phyloP scores from a whole-genome alignment of 2,888 invertebrate genomes.

The Terebella lapidaria region DNA sequence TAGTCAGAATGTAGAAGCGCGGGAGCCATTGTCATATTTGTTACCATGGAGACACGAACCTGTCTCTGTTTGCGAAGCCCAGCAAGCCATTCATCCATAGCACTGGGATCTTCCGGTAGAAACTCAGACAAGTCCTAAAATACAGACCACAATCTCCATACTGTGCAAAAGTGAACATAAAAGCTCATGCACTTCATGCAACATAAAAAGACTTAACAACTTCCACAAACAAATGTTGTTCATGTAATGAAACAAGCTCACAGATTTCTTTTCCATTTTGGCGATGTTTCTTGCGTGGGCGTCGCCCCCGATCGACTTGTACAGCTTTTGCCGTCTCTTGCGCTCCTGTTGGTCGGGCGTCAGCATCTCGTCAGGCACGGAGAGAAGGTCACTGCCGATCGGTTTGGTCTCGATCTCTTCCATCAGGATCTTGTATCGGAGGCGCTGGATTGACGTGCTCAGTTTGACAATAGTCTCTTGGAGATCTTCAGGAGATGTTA shows the following conservation, averaged over 20 bases:
- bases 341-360: slow-evolving; percentile 26
- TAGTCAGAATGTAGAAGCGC: too few relatives aligned
- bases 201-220: too few relatives aligned
- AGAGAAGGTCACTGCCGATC: not conserved
- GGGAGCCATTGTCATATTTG: too few relatives aligned
- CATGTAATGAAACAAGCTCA: too few relatives aligned
- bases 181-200: too few relatives aligned
- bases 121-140: slow-evolving; percentile 11
- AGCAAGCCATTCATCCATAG: slow-evolving; percentile 58
- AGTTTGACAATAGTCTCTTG: slow-evolving; percentile 69
- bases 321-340: slow-evolving; percentile 35
- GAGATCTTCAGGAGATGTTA: slow-evolving; percentile 73
- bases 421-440: slow-evolving; percentile 57
- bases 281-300: too few relatives aligned
- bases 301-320: slow-evolving; percentile 3
- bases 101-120: slow-evolving; percentile 16
- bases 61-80: slow-evolving; percentile 59
- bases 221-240: too few relatives aligned
- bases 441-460: slow-evolving; percentile 65
- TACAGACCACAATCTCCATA: too few relatives aligned
- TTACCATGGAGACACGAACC: slow-evolving; percentile 55
- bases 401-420: slow-evolving; percentile 19
- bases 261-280: too few relatives aligned
- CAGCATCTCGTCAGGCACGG: slow-evolving; percentile 16
- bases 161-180: too few relatives aligned